phyloP scores from a whole-genome alignment of 2,888 invertebrate genomes.

The Leucoma salicis region DNA sequence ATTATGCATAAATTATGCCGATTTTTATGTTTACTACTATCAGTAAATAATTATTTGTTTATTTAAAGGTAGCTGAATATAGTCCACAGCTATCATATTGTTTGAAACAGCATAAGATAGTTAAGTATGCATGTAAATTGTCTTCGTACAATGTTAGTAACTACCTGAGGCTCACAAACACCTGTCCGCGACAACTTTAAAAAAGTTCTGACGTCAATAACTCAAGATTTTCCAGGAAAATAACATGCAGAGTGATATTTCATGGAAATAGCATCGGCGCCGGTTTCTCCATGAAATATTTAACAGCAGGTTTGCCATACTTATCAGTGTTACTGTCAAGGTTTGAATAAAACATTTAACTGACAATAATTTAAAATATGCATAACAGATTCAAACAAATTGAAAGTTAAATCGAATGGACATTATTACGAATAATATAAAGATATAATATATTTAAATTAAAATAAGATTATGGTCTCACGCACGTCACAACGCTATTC shows the following conservation, averaged over 20 bases:
- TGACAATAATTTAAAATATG: slow-evolving; percentile 8
- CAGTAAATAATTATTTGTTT: too few species aligned
- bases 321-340: slow-evolving; percentile 66
- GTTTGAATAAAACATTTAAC: slow-evolving; percentile 28
- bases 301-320: slow-evolving; percentile 50
- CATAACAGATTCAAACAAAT: slow-evolving; percentile 2
- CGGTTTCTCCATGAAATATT: slow-evolving; percentile 48
- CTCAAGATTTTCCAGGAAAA: slow-evolving; percentile 21
- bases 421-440: too few species aligned
- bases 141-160: slow-evolving; percentile 13
- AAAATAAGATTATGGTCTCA: too few species aligned
- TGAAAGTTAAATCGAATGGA: too few species aligned
- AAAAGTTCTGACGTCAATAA: slow-evolving; percentile 19
- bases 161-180: slow-evolving; percentile 22
- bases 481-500: too few species aligned
- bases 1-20: too few species aligned
- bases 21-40: too few species aligned
- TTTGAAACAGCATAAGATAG: slow-evolving; percentile 11
- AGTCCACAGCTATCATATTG: too few species aligned
- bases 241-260: slow-evolving; percentile 34
- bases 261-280: slow-evolving; percentile 41
- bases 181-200: slow-evolving; percentile 19
- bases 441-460: too few species aligned
- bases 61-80: too few species aligned
- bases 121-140: slow-evolving; percentile 33